Conservation (phyloP, 2,113 vertebrate species). For the Stomatorhinus ivindoensis region DNA sequence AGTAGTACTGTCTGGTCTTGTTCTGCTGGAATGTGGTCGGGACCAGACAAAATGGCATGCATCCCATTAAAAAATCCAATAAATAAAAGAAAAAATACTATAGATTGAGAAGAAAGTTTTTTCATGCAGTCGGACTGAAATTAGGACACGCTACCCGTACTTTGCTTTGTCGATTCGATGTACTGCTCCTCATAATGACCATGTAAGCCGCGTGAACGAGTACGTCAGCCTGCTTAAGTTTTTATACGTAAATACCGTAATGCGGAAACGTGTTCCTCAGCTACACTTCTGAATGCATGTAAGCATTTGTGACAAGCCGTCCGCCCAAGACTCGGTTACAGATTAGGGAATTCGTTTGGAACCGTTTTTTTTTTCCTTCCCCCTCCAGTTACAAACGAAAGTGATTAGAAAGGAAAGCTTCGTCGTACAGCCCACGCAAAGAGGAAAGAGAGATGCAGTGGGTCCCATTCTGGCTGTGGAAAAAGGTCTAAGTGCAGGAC, state of each 20-base stretch:
- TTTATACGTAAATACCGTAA: background rate
- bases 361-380: background rate
- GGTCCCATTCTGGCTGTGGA: conserved; percentile 1
- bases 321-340: background rate
- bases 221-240: background rate
- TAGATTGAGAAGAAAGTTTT: background rate
- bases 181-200: conserved; percentile 1
- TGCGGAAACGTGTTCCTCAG: background rate
- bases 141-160: background rate
- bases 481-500: background rate
- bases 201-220: background rate
- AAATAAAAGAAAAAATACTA: background rate
- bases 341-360: conserved; percentile 1
- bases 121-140: background rate
- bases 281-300: background rate
- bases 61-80: background rate
- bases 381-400: conserved; percentile 1
- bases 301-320: background rate
- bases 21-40: conserved; percentile 43
- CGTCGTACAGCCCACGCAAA: background rate
- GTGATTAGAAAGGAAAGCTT: background rate
- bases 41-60: conserved; percentile 40
- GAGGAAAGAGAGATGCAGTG: conserved; percentile 44
- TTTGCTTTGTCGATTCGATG: background rate
- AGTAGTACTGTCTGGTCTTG: conserved; percentile 50